Percentiles rank a stretch among this genome's conserved stretches.
These are phyloP conservation scores for Papilio polyxenes DNA, from an alignment of 1,140 invertebrate genomes.

Conservation along the genomic window DNA sequence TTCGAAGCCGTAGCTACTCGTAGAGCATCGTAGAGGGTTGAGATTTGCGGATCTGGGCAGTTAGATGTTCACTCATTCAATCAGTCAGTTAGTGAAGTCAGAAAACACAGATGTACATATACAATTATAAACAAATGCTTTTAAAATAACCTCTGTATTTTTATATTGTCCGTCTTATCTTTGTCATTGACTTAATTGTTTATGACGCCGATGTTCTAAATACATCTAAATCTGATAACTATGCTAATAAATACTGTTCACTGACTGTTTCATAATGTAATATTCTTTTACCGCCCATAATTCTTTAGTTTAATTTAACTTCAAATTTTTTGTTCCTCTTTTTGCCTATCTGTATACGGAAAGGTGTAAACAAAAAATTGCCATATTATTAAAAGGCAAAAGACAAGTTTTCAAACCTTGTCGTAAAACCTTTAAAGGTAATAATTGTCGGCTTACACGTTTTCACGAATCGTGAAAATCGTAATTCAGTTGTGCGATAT, in stretches of 20 bases:
- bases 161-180: background rate
- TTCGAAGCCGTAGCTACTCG: background rate
- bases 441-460: background rate
- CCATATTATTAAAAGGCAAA: too few species aligned
- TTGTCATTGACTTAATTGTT: conserved; percentile 22
- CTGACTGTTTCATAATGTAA: background rate
- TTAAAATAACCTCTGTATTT: background rate
- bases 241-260: conserved; percentile 10
- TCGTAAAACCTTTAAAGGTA: background rate
- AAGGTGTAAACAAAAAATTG: too few species aligned
- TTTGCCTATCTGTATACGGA: too few species aligned
- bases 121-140: background rate
- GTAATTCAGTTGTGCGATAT: background rate
- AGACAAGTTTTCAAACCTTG: background rate
- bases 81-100: background rate
- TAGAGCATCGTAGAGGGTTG: conserved; percentile 1
- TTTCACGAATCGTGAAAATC: background rate
- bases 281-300: background rate
- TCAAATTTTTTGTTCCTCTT: too few species aligned
- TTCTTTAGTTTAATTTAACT: too few species aligned
- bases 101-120: background rate
- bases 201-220: conserved; percentile 3
- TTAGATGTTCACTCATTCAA: too few species aligned
- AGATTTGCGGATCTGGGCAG: background rate
- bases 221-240: conserved; percentile 21